Conservation (phyloP, 2,113 vertebrate species). For the Actinemys pallida region DNA sequence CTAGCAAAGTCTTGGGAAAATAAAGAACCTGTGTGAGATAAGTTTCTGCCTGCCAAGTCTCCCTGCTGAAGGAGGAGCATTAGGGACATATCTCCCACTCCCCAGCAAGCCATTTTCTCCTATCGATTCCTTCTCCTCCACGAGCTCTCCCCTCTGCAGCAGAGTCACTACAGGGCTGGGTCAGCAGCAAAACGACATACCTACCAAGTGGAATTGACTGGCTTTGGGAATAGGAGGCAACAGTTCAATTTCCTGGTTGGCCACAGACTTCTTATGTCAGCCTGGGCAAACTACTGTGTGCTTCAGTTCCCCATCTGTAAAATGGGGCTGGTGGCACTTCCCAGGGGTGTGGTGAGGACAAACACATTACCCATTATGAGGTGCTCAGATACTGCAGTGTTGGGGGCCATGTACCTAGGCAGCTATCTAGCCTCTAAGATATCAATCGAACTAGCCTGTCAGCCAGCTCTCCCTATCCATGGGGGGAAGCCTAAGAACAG, state of each 20-base stretch:
- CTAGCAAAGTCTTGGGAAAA: conserved; percentile 51
- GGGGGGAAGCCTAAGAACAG: background rate
- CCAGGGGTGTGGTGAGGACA: background rate
- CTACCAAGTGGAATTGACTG: background rate
- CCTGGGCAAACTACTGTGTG: background rate
- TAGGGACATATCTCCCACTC: conserved; percentile 39
- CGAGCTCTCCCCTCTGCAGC: background rate
- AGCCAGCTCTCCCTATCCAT: background rate
- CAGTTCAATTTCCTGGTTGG: background rate
- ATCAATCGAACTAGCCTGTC: background rate
- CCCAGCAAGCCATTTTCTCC: background rate
- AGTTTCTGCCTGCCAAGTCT: conserved; percentile 24
- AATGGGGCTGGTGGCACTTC: background rate
- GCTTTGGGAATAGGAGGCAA: background rate
- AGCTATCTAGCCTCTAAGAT: background rate
- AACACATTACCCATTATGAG: background rate
- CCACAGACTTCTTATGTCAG: background rate
- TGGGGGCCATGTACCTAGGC: background rate
- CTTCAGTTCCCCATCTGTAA: background rate
- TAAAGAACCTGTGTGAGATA: conserved; percentile 25
- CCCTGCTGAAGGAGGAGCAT: background rate
- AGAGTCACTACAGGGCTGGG: background rate
- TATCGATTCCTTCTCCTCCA: background rate
- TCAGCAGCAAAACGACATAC: background rate
- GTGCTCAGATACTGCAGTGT: background rate